These are phyloP conservation scores for Bubalus kerabau DNA, from an alignment of 2,113 vertebrate species.

Conservation along the genomic window DNA sequence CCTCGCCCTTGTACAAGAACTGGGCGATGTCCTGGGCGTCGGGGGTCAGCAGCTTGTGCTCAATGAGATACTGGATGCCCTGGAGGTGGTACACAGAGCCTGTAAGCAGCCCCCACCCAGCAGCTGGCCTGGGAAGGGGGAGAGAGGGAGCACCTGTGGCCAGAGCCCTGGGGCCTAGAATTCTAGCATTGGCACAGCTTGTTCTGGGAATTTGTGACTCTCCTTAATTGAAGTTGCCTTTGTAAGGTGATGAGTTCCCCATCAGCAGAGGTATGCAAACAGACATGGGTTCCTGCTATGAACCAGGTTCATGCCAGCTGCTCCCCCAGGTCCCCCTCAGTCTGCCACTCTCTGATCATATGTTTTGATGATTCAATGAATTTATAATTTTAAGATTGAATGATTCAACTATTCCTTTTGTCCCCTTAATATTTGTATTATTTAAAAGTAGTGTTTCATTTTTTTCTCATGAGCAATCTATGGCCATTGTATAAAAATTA, in stretches of 20 bases:
- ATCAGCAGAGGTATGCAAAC: not conserved
- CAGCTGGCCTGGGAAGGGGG: not conserved
- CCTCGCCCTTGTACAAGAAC: constrained; percentile 95
- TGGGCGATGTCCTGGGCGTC: constrained; percentile 82
- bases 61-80: constrained; percentile 90
- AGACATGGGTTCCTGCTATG: not conserved
- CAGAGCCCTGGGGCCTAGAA: not conserved
- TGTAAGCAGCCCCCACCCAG: not conserved
- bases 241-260: not conserved
- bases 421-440: not conserved
- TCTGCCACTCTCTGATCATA: not conserved
- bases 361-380: not conserved
- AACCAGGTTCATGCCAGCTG: not conserved
- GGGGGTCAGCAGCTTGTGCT: constrained; percentile 84
- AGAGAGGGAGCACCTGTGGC: fast-evolving
- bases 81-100: constrained; percentile 53
- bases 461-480: not conserved
- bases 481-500: not conserved
- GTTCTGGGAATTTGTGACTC: not conserved
- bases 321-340: not conserved
- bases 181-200: not conserved
- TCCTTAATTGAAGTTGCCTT: not conserved
- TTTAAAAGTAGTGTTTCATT: constrained; percentile 13
- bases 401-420: not conserved
- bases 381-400: not conserved